phyloP scores from a whole-genome alignment of 1,140 invertebrate genomes.

The Formica selysi region DNA sequence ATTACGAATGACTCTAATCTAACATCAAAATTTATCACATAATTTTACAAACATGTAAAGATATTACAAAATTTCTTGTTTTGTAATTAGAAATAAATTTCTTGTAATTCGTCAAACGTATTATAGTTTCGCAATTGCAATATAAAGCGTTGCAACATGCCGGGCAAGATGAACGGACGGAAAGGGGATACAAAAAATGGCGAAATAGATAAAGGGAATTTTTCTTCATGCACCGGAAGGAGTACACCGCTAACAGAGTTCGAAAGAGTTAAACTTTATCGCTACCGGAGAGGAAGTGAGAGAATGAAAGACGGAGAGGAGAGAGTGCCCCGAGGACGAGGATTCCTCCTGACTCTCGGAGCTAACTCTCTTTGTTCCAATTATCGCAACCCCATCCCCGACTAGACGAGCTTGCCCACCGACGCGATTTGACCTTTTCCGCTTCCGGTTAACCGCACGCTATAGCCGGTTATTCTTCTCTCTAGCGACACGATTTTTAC shows the following conservation, averaged over 20 bases:
- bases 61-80: conserved; percentile 16
- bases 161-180: conserved; percentile 24
- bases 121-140: conserved; percentile 21
- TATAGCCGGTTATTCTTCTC: conserved; percentile 70
- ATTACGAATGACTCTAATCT: background rate
- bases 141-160: conserved; percentile 35
- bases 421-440: conserved; percentile 76
- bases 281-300: conserved; percentile 42
- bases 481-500: conserved; percentile 68
- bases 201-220: conserved; percentile 69
- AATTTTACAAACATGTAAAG: conserved; percentile 6
- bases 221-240: conserved; percentile 63
- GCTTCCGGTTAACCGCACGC: conserved; percentile 75
- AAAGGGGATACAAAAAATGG: conserved; percentile 59
- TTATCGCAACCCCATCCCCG: conserved; percentile 75
- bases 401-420: conserved; percentile 64
- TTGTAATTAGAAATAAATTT: conserved; percentile 36
- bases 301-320: conserved; percentile 32
- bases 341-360: conserved; percentile 69
- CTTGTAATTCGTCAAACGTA: conserved; percentile 24
- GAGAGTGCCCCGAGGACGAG: conserved; percentile 43
- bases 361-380: conserved; percentile 79
- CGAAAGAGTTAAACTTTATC: conserved; percentile 77
- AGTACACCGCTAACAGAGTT: conserved; percentile 73
- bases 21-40: background rate